Evolutionary conservation across 92 coral and sea anemone species (phyloP), one percentile per base, ranked within the genome.

Genomic region (Epizoanthus scotinus): DNA sequence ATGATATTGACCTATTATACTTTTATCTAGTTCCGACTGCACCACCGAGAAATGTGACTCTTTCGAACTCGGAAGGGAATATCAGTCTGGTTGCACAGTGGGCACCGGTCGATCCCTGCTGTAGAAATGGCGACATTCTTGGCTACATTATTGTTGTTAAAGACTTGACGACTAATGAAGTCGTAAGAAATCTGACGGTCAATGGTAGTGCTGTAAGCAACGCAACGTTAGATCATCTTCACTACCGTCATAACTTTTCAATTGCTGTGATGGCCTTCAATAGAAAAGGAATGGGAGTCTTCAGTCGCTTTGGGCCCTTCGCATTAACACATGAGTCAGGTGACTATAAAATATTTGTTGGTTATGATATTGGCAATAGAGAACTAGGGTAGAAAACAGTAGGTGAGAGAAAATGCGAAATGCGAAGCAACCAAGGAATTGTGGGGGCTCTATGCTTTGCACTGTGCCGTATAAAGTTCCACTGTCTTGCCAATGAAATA

Each of bases 251-350:
- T 21, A 58, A 58, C 10, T 73, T 56, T 56, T 36, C 66, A 29
- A 21, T 73, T 57, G 31, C 40, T 34, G 79, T 73, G 79, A n/a
- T 20, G 50, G 67, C 79, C n/a, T 73, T 73, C 42, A 73, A 57
- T 10, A 18, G 14, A 3, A 56, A 15, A n/a, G 79, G 79, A 10
- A 9, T 21, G 2, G 79, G 79, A 4, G 66, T 52, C 59, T 12
- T 55, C 25, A 73, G 79, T 73, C 54, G 21, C 67, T 31, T 57
- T 55, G 79, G 54, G 25, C 52, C 52, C 14, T 9, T 58, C 14
- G 36, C 79, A 8, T 57, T 67, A 27, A 73, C 79, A 2, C 31
- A 73, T 49, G 79, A 73, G 27, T 73, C 79, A 56, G 79, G 79
- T 73, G 38, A 29, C 14, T 47, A 21, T 21, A 44, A 15, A 42